A percentile compares a stretch with the other conserved stretches of the same genome.
phyloP scores from a whole-genome alignment of 2,888 invertebrate genomes.

The Rhingia rostrata region DNA sequence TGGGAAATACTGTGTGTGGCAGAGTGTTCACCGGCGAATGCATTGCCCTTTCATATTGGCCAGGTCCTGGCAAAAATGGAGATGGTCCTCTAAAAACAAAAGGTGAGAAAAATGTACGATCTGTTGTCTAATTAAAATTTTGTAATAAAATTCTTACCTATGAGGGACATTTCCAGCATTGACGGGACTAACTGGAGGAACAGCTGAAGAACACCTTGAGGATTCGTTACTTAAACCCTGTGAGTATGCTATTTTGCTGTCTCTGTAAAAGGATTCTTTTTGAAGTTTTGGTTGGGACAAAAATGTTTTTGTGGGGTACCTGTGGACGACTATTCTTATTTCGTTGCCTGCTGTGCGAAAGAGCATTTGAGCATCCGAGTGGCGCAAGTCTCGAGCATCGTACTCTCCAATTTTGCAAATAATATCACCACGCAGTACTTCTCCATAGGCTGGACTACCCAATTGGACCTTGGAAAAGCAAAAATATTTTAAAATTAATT shows the following conservation, averaged over 20 bases:
- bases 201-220: slow-evolving; percentile 83
- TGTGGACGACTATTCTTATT: slow-evolving; percentile 91
- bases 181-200: slow-evolving; percentile 78
- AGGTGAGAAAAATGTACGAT: neutral
- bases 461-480: slow-evolving; percentile 88
- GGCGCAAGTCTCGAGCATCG: slow-evolving; percentile 93
- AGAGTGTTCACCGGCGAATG: slow-evolving; percentile 82
- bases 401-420: slow-evolving; percentile 95
- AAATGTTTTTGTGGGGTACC: slow-evolving; percentile 83
- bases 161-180: slow-evolving; percentile 70
- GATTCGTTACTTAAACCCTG: slow-evolving; percentile 84
- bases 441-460: slow-evolving; percentile 92
- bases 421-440: slow-evolving; percentile 94
- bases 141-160: slow-evolving; percentile 29
- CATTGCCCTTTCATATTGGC: slow-evolving; percentile 81
- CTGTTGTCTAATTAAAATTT: neutral
- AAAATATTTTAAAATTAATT: neutral
- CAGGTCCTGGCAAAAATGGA: slow-evolving; percentile 85
- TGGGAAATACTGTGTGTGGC: slow-evolving; percentile 85
- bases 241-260: slow-evolving; percentile 82
- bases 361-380: slow-evolving; percentile 95
- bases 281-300: neutral
- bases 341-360: slow-evolving; percentile 92
- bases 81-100: slow-evolving; percentile 82
- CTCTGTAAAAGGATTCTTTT: slow-evolving; percentile 76